phyloP scores from a whole-genome alignment of 1,140 invertebrate genomes.

The Limonius californicus region DNA sequence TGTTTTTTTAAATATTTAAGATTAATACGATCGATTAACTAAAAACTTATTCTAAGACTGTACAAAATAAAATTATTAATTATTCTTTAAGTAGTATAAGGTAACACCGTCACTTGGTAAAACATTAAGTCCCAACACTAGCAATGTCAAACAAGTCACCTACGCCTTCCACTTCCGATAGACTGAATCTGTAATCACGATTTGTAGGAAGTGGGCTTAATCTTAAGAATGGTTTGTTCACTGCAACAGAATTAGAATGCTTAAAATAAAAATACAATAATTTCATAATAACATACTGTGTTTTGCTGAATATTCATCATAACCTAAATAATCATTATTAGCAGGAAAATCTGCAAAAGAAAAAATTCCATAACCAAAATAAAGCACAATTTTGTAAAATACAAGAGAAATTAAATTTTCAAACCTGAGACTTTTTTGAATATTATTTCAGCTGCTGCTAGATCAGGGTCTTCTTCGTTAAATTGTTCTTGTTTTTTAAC shows the following conservation, averaged over 20 bases:
- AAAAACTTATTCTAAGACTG: too few species aligned
- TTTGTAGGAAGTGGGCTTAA: slow-evolving; percentile 75
- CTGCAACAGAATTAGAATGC: slow-evolving; percentile 52
- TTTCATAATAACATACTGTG: too few species aligned
- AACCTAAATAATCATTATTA: slow-evolving; percentile 20
- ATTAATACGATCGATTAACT: too few species aligned
- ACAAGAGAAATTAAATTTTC: neutral
- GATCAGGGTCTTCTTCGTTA: slow-evolving; percentile 51
- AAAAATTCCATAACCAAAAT: too few species aligned
- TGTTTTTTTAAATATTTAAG: too few species aligned
- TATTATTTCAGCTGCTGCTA: slow-evolving; percentile 52
- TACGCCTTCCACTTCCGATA: slow-evolving; percentile 76
- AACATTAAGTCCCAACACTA: slow-evolving; percentile 10
- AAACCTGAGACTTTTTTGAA: slow-evolving; percentile 47
- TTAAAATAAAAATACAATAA: too few species aligned
- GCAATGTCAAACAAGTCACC: slow-evolving; percentile 78
- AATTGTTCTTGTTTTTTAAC: slow-evolving; percentile 30
- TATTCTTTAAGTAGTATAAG: too few species aligned
- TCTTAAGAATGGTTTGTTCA: slow-evolving; percentile 65
- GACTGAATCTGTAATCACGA: slow-evolving; percentile 78
- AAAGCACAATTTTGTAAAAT: too few species aligned
- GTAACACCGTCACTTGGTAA: too few species aligned
- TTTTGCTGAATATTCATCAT: slow-evolving; percentile 19
- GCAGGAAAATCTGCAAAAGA: slow-evolving; percentile 1
- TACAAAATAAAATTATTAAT: too few species aligned